Conservation (phyloP, 2,797 vertebrate genomes). For the Myripristis murdjan region DNA sequence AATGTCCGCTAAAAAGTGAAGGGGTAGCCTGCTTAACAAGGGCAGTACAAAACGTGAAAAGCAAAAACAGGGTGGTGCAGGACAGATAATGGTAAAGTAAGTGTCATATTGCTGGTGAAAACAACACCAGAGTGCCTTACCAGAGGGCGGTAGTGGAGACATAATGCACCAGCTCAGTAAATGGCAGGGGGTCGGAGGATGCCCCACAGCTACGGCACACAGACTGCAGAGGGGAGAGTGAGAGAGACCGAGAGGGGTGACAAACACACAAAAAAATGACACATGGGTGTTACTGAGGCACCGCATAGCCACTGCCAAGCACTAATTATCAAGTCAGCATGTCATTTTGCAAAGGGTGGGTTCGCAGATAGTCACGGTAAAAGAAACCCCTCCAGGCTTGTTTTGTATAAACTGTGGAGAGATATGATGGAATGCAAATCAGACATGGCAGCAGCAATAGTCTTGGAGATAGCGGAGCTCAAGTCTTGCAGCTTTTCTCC, state of each 20-base stretch:
- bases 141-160: slow-evolving; percentile 97
- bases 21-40: slow-evolving; percentile 28
- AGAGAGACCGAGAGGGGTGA: background rate
- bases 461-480: background rate
- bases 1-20: slow-evolving; percentile 21
- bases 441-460: background rate
- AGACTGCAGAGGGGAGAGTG: slow-evolving; percentile 82
- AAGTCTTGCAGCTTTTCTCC: background rate
- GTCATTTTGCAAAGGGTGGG: slow-evolving; percentile 15
- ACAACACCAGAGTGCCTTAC: slow-evolving; percentile 82
- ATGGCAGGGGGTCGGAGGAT: slow-evolving; percentile 96
- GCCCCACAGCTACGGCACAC: slow-evolving; percentile 97
- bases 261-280: slow-evolving; percentile 27
- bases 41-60: slow-evolving; percentile 9
- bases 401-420: slow-evolving; percentile 1
- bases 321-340: slow-evolving; percentile 52
- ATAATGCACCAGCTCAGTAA: slow-evolving; percentile 97
- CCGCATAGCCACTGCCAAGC: slow-evolving; percentile 23
- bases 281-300: slow-evolving; percentile 27
- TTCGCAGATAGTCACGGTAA: slow-evolving; percentile 7
- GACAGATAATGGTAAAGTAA: slow-evolving; percentile 29
- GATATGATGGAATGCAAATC: background rate
- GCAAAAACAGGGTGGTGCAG: slow-evolving; percentile 7
- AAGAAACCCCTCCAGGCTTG: background rate
- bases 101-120: slow-evolving; percentile 20